These are phyloP conservation scores for Melangyna quadrimaculata DNA, from an alignment of 2,888 invertebrate genomes.

Conservation along the genomic window DNA sequence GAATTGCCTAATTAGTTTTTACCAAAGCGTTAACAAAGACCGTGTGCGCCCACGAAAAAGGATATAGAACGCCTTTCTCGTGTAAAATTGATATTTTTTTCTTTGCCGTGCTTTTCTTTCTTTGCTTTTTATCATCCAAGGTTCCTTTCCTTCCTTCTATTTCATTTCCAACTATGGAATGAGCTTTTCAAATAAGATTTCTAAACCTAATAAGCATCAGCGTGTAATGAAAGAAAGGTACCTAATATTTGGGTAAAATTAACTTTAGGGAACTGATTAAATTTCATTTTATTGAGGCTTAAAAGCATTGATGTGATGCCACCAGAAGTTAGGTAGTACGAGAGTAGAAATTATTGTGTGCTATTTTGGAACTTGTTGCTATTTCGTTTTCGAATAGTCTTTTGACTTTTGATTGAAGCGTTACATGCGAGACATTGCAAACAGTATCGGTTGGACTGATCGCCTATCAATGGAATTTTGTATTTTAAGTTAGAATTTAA, in stretches of 20 bases:
- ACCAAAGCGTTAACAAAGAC: constrained; percentile 63
- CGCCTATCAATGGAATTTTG: too few relatives aligned
- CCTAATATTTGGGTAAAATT: constrained; percentile 30
- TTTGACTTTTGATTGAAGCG: neutral
- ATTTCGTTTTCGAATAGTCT: neutral
- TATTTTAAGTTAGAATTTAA: too few relatives aligned
- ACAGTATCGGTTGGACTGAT: neutral
- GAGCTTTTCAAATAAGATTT: constrained; percentile 8
- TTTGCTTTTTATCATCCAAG: too few relatives aligned
- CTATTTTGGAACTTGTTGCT: neutral
- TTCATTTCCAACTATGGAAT: neutral
- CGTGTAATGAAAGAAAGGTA: neutral
- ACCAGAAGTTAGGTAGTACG: neutral
- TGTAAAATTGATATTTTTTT: constrained; percentile 24
- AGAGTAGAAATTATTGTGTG: neutral
- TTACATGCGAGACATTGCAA: neutral
- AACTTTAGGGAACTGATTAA: neutral
- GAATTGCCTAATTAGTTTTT: constrained; percentile 70
- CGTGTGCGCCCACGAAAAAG: constrained; percentile 30
- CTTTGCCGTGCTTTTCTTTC: neutral
- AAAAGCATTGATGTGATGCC: neutral
- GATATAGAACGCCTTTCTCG: constrained; percentile 40
- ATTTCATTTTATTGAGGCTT: constrained; percentile 5
- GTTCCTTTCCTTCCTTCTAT: too few relatives aligned
- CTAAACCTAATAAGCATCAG: neutral